Base-by-base conservation (phyloP, 2,797 vertebrate species). In the Hippopotamyrus pictus region DNA sequence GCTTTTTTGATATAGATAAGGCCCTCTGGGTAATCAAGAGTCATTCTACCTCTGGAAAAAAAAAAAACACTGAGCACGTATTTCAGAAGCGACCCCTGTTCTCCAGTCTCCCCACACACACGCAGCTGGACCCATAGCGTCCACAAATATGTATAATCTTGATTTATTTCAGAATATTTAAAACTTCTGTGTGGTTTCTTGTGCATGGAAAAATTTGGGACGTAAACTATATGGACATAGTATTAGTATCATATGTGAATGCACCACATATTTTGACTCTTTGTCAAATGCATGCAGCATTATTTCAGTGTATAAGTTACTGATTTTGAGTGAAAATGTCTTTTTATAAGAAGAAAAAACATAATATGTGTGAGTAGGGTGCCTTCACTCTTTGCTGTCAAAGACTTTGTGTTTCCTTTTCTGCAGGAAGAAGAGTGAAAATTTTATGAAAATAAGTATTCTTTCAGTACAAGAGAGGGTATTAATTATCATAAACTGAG, bases 241-340 rank as follows among this genome's bases (percentile, higher is more conserved):
- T 91, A 89, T 88, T 88, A 19, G 87, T 92, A 91, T 91, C 91
- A 90, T 84, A 87, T 82, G 79, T 54, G 12, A 44, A 79, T 79
- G 17, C 0, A 3, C 2, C 37, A 44, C 25, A 33, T 69, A 69
- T 69, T 69, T 69, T 14, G 29, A 69, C 65, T 33, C 29, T 83
- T 44, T 29, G 46, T 84, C 22, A 90, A 76, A 90, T 90, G 53
- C 88, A 90, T 90, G 84, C 33, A 41, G 90, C 12, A 90, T 87
- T 91, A 90, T 87, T 25, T 76, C 90, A 69, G 87, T 53, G 46
- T 84, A 88, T 41, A 54, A 54, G 88, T 88, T 90, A 92, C 90
- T 90, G 93, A 89, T 91, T 91, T 90, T 92, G 88, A 90, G 88
- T 89, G 89, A 17, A 88, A 90, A 89, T 90, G 85, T 89, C 89